phyloP scores from a whole-genome alignment of 2,797 vertebrate species.

The Anas flavirostris region DNA sequence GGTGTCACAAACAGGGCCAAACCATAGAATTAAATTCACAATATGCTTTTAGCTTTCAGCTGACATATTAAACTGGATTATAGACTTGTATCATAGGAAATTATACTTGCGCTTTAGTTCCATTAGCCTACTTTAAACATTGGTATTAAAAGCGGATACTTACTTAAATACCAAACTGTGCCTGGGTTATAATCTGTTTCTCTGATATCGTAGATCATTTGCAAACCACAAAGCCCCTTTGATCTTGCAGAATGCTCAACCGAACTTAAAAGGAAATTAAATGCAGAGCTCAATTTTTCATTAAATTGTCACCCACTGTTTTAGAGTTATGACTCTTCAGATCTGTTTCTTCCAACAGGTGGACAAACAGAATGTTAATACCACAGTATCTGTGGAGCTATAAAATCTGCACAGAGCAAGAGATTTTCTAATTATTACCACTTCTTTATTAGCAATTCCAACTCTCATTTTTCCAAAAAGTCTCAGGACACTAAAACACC shows the following conservation, averaged over 20 bases:
- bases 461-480: constrained; percentile 20
- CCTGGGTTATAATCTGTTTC: constrained; percentile 67
- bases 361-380: constrained; percentile 76
- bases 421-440: constrained; percentile 57
- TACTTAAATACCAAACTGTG: constrained; percentile 72
- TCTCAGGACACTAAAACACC: not conserved
- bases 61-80: constrained; percentile 66
- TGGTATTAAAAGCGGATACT: constrained; percentile 62
- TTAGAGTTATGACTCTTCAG: constrained; percentile 75
- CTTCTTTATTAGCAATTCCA: constrained; percentile 62
- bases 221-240: constrained; percentile 72
- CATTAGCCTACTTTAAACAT: constrained; percentile 73
- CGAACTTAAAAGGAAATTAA: constrained; percentile 78
- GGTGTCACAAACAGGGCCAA: not conserved
- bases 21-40: constrained; percentile 37
- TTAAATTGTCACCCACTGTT: constrained; percentile 78
- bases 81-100: constrained; percentile 59
- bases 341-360: constrained; percentile 72
- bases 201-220: constrained; percentile 74
- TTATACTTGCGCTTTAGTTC: constrained; percentile 47
- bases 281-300: constrained; percentile 77
- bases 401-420: constrained; percentile 49
- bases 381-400: constrained; percentile 55
- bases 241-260: constrained; percentile 71
- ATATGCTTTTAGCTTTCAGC: constrained; percentile 25